These are phyloP conservation scores for Netelia melanura DNA, from an alignment of 2,888 invertebrate genomes.

Conservation along the genomic window DNA sequence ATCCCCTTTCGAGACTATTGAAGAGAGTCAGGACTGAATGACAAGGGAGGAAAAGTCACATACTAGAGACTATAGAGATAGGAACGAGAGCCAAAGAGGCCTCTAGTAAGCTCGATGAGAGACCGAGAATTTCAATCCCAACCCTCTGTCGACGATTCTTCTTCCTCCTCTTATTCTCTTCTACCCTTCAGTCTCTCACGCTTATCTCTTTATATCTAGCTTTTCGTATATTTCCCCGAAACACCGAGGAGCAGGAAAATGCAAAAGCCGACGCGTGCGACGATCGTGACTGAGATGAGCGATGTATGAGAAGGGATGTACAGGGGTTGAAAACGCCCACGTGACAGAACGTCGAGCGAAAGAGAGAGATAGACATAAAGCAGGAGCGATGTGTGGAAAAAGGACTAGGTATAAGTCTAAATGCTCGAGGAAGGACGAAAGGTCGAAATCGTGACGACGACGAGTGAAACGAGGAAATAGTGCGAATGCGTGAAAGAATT, in stretches of 20 bases:
- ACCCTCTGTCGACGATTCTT: slow-evolving; percentile 26
- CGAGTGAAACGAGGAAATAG: background rate
- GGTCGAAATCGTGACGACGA: slow-evolving; percentile 38
- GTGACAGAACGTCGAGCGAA: background rate
- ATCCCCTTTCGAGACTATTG: slow-evolving; percentile 45
- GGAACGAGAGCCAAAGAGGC: slow-evolving; percentile 14
- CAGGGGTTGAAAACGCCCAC: background rate
- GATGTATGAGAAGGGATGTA: slow-evolving; percentile 56
- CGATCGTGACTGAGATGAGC: slow-evolving; percentile 51
- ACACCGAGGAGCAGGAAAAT: background rate
- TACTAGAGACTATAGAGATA: slow-evolving; percentile 12
- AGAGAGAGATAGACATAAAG: background rate
- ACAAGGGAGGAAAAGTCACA: slow-evolving; percentile 22
- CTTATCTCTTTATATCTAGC: background rate
- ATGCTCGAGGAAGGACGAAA: slow-evolving; percentile 44
- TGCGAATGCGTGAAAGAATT: slow-evolving; percentile 59
- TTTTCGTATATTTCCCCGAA: background rate
- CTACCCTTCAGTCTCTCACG: slow-evolving; percentile 11
- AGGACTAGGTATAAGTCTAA: background rate
- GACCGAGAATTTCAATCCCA: slow-evolving; percentile 23
- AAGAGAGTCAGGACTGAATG: slow-evolving; percentile 15
- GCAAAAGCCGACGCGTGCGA: slow-evolving; percentile 30
- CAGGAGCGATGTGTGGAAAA: background rate
- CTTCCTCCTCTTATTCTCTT: slow-evolving; percentile 27
- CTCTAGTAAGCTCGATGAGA: slow-evolving; percentile 29